Evolutionary conservation across 2,888 invertebrate species (phyloP).

Genomic region (Spilarctia lutea): DNA sequence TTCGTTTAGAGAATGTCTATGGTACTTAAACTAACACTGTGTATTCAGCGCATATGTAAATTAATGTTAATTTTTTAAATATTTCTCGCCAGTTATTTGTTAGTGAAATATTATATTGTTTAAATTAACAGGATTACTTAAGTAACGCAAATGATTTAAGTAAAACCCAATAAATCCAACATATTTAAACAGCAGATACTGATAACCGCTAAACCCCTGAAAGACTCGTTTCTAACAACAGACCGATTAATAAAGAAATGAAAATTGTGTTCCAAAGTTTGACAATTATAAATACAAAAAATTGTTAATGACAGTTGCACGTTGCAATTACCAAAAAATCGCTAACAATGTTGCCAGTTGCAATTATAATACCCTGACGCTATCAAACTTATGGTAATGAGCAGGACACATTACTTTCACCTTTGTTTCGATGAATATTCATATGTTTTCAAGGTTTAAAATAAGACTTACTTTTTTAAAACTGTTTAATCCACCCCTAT

Average conservation of each 20-base stretch:
- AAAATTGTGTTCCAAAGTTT: neutral
- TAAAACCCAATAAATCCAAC: no score
- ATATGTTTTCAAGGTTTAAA: conserved; percentile 25
- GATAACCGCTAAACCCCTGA: neutral
- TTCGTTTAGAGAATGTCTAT: neutral
- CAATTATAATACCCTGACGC: conserved; percentile 17
- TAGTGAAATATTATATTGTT: neutral
- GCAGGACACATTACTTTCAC: conserved; percentile 44
- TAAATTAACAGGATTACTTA: neutral
- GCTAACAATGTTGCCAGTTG: conserved; percentile 1
- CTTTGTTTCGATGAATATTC: conserved; percentile 49
- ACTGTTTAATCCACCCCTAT: neutral
- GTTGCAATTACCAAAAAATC: neutral
- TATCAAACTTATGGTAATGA: conserved; percentile 44
- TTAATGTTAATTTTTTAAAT: no score
- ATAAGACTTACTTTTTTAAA: neutral
- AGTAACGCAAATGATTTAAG: no score
- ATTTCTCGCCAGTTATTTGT: no score
- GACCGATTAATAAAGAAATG: neutral
- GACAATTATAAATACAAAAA: neutral
- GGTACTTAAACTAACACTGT: neutral
- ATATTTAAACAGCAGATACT: neutral
- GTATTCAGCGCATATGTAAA: no score
- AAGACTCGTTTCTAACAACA: neutral
- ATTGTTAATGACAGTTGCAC: neutral